Evolutionary conservation across 2,113 vertebrate genomes (phyloP).

Genomic region (Apteryx owenii): DNA sequence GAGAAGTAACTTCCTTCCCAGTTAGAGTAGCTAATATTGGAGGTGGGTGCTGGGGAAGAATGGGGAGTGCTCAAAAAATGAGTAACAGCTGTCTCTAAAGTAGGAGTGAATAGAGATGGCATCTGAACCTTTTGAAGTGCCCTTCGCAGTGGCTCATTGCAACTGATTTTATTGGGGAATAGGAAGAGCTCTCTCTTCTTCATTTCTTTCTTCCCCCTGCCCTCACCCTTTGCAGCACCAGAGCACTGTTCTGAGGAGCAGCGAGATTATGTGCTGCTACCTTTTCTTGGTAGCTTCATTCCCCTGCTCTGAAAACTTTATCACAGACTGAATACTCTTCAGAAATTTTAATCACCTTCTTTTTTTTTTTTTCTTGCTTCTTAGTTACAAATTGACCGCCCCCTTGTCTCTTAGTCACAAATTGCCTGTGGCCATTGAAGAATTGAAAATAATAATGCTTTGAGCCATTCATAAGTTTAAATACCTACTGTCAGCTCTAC

Average conservation of each 20-base stretch:
- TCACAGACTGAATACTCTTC: neutral
- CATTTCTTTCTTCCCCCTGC: neutral
- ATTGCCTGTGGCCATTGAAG: neutral
- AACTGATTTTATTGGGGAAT: neutral
- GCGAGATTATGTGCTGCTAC: neutral
- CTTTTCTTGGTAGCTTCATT: neutral
- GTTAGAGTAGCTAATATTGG: neutral
- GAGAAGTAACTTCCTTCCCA: neutral
- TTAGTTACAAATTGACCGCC: neutral
- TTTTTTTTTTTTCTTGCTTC: neutral
- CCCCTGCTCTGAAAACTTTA: neutral
- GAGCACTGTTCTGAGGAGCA: neutral
- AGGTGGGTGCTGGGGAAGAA: neutral
- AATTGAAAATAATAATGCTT: neutral
- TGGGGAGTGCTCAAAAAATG: neutral
- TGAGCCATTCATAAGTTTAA: neutral
- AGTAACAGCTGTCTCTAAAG: neutral
- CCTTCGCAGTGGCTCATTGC: neutral
- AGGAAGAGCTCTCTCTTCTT: neutral
- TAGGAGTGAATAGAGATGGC: neutral
- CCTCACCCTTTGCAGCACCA: neutral
- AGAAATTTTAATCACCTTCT: neutral
- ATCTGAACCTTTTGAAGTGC: neutral
- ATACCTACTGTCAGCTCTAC: neutral
- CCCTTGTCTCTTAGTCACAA: no score